These are phyloP conservation scores for Ammodytes marinus DNA, from an alignment of 2,113 vertebrate genomes.

Conservation along the genomic window DNA sequence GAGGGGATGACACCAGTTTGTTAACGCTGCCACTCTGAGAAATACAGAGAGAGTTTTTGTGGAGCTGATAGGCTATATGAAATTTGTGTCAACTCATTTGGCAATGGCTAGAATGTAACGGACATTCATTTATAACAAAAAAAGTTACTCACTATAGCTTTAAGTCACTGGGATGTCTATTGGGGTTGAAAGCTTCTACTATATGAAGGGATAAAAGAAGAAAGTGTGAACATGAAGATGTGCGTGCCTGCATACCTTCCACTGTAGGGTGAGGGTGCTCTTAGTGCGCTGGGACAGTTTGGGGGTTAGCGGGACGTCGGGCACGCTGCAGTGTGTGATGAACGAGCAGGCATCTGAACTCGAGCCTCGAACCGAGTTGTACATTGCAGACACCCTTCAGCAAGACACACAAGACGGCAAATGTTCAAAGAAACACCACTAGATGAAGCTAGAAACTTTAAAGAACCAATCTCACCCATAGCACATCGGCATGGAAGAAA, in stretches of 20 bases:
- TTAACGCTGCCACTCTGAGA: too few relatives aligned
- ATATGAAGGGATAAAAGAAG: background rate
- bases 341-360: conserved; percentile 93
- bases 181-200: background rate
- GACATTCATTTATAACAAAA: too few relatives aligned
- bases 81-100: too few relatives aligned
- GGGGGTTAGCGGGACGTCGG: conserved; percentile 92
- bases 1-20: too few relatives aligned
- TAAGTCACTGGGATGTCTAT: background rate
- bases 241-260: conserved; percentile 88
- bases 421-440: background rate
- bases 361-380: conserved; percentile 93
- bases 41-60: too few relatives aligned
- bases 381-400: conserved; percentile 90
- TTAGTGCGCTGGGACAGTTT: conserved; percentile 94
- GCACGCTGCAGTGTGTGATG: conserved; percentile 93
- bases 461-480: background rate
- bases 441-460: background rate
- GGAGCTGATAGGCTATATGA: too few relatives aligned
- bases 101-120: too few relatives aligned
- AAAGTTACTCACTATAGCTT: too few relatives aligned
- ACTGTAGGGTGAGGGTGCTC: conserved; percentile 94
- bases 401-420: background rate
- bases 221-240: background rate
- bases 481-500: background rate